Percentiles rank a stretch among this genome's conserved stretches.
These are phyloP conservation scores for Drosophila putrida DNA, from an alignment of 2,888 invertebrate genomes.

Conservation along the genomic window DNA sequence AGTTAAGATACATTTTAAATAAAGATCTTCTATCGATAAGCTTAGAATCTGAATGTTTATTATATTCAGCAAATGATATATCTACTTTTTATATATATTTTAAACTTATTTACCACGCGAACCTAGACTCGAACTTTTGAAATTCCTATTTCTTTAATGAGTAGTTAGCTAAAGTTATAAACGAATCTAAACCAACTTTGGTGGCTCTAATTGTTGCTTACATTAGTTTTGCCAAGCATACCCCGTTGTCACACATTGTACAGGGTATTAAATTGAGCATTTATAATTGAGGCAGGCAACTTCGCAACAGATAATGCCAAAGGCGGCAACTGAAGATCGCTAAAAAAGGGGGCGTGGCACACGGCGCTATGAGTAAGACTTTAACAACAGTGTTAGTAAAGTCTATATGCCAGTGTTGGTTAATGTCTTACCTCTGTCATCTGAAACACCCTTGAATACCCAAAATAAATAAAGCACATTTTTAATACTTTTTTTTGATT, in stretches of 20 bases:
- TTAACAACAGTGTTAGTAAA: slow-evolving; percentile 30
- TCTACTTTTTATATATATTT: too few species aligned
- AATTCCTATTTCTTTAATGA: too few species aligned
- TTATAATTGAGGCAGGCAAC: slow-evolving; percentile 30
- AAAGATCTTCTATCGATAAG: too few species aligned
- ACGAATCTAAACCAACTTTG: too few species aligned
- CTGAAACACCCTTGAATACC: not conserved
- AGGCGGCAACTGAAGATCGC: slow-evolving; percentile 2
- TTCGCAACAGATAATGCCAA: not conserved
- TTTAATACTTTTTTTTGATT: slow-evolving; percentile 49
- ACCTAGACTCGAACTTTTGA: too few species aligned
- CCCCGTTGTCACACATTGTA: not conserved
- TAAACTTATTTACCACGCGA: too few species aligned
- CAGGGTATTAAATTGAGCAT: slow-evolving; percentile 20
- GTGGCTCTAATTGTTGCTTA: too few species aligned
- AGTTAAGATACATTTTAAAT: too few species aligned
- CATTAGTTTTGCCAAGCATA: not conserved
- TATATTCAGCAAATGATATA: too few species aligned
- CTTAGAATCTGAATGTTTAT: too few species aligned
- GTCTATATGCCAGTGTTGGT: slow-evolving; percentile 30
- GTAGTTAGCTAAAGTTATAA: too few species aligned
- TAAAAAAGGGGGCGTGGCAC: slow-evolving; percentile 2
- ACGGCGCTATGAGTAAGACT: slow-evolving; percentile 35
- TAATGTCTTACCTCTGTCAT: not conserved
- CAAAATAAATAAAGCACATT: slow-evolving; percentile 32